phyloP scores from a whole-genome alignment of 2,888 invertebrate genomes.

The Spisula subtruncata region DNA sequence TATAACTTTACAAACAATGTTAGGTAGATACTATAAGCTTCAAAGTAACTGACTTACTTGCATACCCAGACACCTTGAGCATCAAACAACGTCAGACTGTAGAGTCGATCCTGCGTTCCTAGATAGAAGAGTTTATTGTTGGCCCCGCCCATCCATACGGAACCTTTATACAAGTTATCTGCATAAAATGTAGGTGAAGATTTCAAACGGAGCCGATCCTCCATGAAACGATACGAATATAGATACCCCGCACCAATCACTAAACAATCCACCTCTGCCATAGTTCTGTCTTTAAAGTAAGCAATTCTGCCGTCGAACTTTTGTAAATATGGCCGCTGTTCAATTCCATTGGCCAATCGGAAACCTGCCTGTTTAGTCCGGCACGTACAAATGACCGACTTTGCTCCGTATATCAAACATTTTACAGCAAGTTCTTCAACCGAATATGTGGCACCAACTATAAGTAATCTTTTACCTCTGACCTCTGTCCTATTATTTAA shows the following conservation, averaged over 20 bases:
- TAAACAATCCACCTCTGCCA: conserved; percentile 1
- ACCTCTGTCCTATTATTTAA: neutral
- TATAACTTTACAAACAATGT: too few species aligned
- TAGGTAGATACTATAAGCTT: too few species aligned
- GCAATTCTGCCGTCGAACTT: neutral
- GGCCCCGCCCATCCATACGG: conserved; percentile 5
- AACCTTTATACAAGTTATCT: conserved; percentile 19
- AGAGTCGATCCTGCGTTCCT: neutral
- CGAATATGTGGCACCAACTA: conserved; percentile 15
- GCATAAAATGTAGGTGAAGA: neutral
- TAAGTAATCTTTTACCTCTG: neutral
- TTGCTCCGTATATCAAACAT: conserved; percentile 1
- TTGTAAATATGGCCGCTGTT: conserved; percentile 3
- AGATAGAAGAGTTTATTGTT: conserved; percentile 28
- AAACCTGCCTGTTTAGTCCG: neutral
- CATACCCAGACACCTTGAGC: conserved; percentile 21
- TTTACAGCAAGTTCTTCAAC: neutral
- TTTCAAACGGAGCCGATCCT: conserved; percentile 7
- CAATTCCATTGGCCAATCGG: conserved; percentile 20
- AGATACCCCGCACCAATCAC: neutral
- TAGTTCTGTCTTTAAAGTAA: conserved; percentile 16
- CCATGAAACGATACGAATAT: neutral
- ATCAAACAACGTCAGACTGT: conserved; percentile 19
- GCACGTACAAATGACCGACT: neutral
- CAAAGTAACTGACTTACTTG: too few species aligned